Percentiles rank a stretch among this genome's conserved stretches.
phyloP scores from a whole-genome alignment of 2,113 vertebrate genomes.

The Zosterops borbonicus region DNA sequence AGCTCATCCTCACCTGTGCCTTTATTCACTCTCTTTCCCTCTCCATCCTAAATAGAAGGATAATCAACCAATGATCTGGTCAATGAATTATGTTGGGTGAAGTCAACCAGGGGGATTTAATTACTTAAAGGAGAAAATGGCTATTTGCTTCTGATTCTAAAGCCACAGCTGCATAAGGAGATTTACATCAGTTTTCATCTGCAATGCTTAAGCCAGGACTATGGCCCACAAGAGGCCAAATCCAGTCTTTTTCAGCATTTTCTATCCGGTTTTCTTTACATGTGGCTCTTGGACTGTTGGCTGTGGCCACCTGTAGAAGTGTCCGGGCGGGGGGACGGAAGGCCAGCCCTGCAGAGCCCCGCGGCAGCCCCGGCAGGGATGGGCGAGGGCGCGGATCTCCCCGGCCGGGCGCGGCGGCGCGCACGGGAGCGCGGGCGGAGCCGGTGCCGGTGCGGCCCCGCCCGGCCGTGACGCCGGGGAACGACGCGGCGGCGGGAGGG shows the following conservation, averaged over 20 bases:
- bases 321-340: rapidly evolving
- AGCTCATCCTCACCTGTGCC: neutral
- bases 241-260: neutral
- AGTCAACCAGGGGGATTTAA: neutral
- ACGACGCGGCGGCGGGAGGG: too few relatives aligned
- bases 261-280: rapidly evolving
- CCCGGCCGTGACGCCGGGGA: neutral
- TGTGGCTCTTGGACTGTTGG: rapidly evolving
- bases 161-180: neutral
- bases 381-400: rapidly evolving
- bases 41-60: neutral
- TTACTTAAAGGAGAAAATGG: neutral
- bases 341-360: rapidly evolving
- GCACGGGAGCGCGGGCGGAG: too few relatives aligned
- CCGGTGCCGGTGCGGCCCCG: neutral
- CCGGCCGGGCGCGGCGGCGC: neutral
- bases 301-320: neutral
- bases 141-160: neutral
- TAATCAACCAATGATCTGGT: neutral
- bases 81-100: neutral
- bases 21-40: neutral
- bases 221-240: neutral
- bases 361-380: rapidly evolving
- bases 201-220: neutral
- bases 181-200: neutral